phyloP scores from a whole-genome alignment of 2,888 invertebrate genomes.

The Acrocyrtus sp. region DNA sequence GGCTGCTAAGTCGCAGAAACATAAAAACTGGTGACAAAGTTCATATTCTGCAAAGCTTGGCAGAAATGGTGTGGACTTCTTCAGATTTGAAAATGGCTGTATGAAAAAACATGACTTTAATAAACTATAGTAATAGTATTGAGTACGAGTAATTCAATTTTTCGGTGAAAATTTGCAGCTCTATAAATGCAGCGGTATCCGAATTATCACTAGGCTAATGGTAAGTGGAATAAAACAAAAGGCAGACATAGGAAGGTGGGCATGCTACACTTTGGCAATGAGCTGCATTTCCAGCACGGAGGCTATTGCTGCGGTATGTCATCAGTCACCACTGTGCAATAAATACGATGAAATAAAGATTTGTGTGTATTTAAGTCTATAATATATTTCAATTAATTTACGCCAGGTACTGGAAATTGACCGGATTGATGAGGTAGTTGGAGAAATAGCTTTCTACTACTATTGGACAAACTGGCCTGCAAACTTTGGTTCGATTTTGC shows the following conservation, averaged over 20 bases:
- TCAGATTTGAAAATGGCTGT: constrained; percentile 45
- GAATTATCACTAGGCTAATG: constrained; percentile 44
- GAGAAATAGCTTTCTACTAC: constrained; percentile 53
- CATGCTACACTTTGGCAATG: constrained; percentile 54
- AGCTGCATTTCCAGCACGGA: constrained; percentile 43
- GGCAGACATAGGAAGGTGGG: constrained; percentile 56
- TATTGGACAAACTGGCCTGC: constrained; percentile 62
- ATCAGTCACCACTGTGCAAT: too few species aligned
- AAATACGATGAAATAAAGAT: too few species aligned
- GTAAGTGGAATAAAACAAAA: constrained; percentile 19
- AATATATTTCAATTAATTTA: too few species aligned
- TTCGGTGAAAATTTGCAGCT: constrained; percentile 31
- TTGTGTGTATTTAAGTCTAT: too few species aligned
- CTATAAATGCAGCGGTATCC: constrained; percentile 42
- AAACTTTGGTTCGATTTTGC: constrained; percentile 59
- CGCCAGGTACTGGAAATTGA: constrained; percentile 37
- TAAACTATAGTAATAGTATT: background rate
- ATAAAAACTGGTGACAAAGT: constrained; percentile 38
- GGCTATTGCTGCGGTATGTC: constrained; percentile 46
- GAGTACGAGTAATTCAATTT: background rate
- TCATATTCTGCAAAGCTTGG: constrained; percentile 48
- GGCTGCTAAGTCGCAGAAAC: constrained; percentile 55
- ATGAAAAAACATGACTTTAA: too few species aligned
- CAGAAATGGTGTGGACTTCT: constrained; percentile 57
- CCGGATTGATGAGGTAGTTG: constrained; percentile 47